Conservation (phyloP, 2,113 vertebrate species). For the Passer montanus region DNA sequence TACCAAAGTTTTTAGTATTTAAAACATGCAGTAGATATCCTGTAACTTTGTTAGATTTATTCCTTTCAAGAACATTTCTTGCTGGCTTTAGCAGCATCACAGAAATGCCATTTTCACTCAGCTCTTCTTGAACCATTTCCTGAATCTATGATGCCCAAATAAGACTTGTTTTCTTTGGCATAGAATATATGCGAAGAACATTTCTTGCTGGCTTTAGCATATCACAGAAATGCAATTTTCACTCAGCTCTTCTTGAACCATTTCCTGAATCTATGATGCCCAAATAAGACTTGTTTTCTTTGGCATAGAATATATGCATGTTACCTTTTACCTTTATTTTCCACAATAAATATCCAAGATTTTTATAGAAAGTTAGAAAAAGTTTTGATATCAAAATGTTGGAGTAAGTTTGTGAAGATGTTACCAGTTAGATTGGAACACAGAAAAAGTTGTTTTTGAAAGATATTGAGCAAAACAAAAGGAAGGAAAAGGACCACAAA, state of each 20-base stretch:
- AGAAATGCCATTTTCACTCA: slow-evolving; percentile 19
- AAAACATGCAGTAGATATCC: neutral
- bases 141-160: neutral
- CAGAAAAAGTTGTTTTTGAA: neutral
- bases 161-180: slow-evolving; percentile 22
- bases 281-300: slow-evolving; percentile 22
- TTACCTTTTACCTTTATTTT: neutral
- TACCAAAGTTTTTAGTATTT: neutral
- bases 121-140: slow-evolving; percentile 9
- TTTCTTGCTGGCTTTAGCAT: slow-evolving; percentile 12
- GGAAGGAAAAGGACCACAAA: neutral
- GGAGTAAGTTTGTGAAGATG: neutral
- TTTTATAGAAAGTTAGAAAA: neutral
- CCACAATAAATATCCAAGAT: neutral
- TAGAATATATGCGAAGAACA: neutral
- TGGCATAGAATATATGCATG: neutral
- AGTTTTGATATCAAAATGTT: neutral
- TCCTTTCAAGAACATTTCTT: neutral
- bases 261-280: neutral
- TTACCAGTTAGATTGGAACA: neutral
- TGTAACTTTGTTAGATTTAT: neutral
- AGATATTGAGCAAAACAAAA: neutral
- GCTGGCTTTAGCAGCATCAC: slow-evolving; percentile 1
- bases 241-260: neutral
- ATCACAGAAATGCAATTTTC: slow-evolving; percentile 23